Base-by-base conservation (phyloP, 2,797 vertebrate species). In the Enteromius argenteus region DNA sequence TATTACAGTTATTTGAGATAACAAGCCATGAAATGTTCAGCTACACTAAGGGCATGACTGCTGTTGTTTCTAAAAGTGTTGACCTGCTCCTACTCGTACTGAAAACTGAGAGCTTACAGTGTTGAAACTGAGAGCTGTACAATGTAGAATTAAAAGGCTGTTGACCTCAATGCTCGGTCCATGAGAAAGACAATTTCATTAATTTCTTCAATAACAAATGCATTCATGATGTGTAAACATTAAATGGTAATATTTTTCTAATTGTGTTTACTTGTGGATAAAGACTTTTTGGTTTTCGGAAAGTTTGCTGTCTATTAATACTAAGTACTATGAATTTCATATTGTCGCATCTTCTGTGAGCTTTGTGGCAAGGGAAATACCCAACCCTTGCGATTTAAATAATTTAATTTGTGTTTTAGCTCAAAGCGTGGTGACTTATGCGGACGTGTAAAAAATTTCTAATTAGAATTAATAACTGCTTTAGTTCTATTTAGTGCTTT, bases 11-110 rank as follows among this genome's bases (percentile, higher is more conserved):
- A 37, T 73, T 72, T 64, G 14, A 23, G 32, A 82, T 74, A 62
- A 74, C 56, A 82, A 81, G 30, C 53, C 53, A 62, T 8, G 8
- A 62, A 81, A 62, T 73, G 3, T 81, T 49, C 67, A 81, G 49
- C 7, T 2, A 9, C 19, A 51, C 44, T 80, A 39, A 44, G 30
- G 19, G 8, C 17, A 81, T 4, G 21, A 62, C 30, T 71, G 23
- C 51, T 30, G 35, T 69, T 53, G 42, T 56, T 32, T 53, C 46
- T 53, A 32, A 15, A 68, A 68, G 32, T 27, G 32, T 80, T 69
- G 32, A 37, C 32, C 66, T 80, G 35, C 51, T 80, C n/a, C 49
- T 37, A 56, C n/a, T 53, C 30, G 10, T n/a, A 67, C 60, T 14
- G 17, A 49, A 58, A 58, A 23, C 51, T 39, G 53, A 76, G 73